Percentiles rank a stretch among this genome's conserved stretches.
phyloP scores from a whole-genome alignment of 1,140 invertebrate genomes.

The Eurosta solidaginis region DNA sequence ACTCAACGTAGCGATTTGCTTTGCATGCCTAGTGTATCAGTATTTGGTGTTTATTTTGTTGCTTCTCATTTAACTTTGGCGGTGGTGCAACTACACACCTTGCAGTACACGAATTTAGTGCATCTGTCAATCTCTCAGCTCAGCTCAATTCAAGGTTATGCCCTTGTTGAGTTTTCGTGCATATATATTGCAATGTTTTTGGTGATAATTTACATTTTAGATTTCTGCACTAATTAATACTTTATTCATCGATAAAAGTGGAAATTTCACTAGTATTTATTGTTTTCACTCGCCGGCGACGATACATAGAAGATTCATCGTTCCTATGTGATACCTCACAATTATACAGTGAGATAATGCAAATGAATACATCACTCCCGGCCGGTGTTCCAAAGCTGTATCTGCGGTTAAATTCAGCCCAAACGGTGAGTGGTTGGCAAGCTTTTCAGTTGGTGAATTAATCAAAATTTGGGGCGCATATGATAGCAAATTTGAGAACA shows the following conservation, averaged over 20 bases:
- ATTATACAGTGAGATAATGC: too few species aligned
- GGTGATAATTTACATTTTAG: not conserved
- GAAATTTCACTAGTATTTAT: not conserved
- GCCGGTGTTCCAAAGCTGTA: too few species aligned
- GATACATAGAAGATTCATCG: too few species aligned
- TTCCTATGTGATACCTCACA: too few species aligned
- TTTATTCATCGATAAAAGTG: not conserved
- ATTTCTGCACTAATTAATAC: not conserved
- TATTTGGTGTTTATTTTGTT: conserved; percentile 8
- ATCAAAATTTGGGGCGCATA: too few species aligned
- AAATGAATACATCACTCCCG: too few species aligned
- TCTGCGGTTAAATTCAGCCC: too few species aligned
- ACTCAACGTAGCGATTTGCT: conserved; percentile 7
- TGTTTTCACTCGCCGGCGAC: conserved; percentile 5
- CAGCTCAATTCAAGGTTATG: conserved; percentile 22
- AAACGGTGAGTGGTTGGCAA: too few species aligned
- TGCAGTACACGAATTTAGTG: too few species aligned
- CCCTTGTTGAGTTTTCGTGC: not conserved
- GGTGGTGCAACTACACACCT: not conserved
- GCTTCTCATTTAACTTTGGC: not conserved
- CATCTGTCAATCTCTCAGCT: too few species aligned
- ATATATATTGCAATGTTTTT: not conserved
- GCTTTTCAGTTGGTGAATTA: too few species aligned
- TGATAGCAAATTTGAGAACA: too few species aligned
- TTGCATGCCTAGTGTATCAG: not conserved